Evolutionary conservation across 2,888 invertebrate genomes (phyloP).

Genomic region (Lymantria monacha): DNA sequence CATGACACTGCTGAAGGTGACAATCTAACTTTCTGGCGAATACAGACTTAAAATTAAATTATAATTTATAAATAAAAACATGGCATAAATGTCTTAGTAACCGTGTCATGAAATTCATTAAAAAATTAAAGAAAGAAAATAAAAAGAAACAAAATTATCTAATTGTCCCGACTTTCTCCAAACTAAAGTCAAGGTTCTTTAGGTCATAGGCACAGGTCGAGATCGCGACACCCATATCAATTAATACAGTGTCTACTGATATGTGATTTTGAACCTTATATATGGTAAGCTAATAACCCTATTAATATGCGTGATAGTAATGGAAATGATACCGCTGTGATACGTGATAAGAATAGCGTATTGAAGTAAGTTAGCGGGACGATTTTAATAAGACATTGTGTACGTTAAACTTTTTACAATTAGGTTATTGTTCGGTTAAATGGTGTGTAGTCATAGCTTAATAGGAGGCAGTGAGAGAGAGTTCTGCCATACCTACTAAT

Average conservation of each 20-base stretch:
- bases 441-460: no score
- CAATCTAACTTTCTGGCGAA: no score
- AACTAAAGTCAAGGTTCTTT: slow-evolving; percentile 65
- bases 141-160: no score
- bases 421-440: neutral
- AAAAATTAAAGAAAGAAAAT: no score
- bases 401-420: neutral
- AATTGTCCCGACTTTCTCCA: slow-evolving; percentile 58
- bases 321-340: slow-evolving; percentile 38
- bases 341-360: slow-evolving; percentile 57
- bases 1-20: no score
- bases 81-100: no score
- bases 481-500: no score
- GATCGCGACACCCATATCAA: slow-evolving; percentile 61
- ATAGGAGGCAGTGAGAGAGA: no score
- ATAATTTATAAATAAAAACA: no score
- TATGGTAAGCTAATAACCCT: slow-evolving; percentile 20
- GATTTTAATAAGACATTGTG: slow-evolving; percentile 14
- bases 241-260: slow-evolving; percentile 40
- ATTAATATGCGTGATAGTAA: slow-evolving; percentile 25
- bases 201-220: slow-evolving; percentile 71
- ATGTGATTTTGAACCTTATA: slow-evolving; percentile 38
- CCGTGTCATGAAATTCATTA: no score
- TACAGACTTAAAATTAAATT: no score
- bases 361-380: slow-evolving; percentile 43